Evolutionary conservation across 2,797 vertebrate species (phyloP).

Genomic region (Serranus cabrilla): DNA sequence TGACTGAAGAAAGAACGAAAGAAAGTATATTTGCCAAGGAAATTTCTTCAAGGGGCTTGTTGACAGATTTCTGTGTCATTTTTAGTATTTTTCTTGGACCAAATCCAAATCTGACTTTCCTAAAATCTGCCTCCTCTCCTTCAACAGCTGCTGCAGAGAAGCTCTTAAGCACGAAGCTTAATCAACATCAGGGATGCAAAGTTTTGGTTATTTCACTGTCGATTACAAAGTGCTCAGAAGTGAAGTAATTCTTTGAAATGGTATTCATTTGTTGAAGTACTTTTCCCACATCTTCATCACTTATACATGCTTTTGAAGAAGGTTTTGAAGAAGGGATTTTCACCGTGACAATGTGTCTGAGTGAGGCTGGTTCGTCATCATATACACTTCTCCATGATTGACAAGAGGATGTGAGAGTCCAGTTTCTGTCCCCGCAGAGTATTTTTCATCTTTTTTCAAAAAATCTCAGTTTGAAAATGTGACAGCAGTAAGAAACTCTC

Average conservation of each 20-base stretch:
- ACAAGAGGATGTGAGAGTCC: conserved; percentile 8
- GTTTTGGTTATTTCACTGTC: not conserved
- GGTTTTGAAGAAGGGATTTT: not conserved
- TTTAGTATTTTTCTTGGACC: too few species aligned
- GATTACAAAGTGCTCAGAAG: not conserved
- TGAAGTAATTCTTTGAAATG: conserved; percentile 4
- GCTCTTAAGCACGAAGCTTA: not conserved
- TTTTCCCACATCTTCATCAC: not conserved
- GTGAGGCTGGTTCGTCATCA: not conserved
- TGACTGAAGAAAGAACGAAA: too few species aligned
- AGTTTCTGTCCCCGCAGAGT: not conserved
- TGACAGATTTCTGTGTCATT: too few species aligned
- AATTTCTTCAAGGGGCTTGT: too few species aligned
- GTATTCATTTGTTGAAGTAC: not conserved
- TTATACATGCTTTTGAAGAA: not conserved
- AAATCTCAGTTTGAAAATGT: conserved; percentile 15
- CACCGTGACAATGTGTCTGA: not conserved
- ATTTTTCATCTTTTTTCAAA: not conserved
- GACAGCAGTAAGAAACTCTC: conserved; percentile 18
- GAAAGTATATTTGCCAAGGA: too few species aligned
- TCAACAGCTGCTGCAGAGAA: not conserved
- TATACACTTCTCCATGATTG: not conserved
- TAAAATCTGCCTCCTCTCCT: not conserved
- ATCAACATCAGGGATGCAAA: not conserved
- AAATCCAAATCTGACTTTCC: too few species aligned